These are phyloP conservation scores for Eilema depressum DNA, from an alignment of 2,888 invertebrate species.

Conservation along the genomic window DNA sequence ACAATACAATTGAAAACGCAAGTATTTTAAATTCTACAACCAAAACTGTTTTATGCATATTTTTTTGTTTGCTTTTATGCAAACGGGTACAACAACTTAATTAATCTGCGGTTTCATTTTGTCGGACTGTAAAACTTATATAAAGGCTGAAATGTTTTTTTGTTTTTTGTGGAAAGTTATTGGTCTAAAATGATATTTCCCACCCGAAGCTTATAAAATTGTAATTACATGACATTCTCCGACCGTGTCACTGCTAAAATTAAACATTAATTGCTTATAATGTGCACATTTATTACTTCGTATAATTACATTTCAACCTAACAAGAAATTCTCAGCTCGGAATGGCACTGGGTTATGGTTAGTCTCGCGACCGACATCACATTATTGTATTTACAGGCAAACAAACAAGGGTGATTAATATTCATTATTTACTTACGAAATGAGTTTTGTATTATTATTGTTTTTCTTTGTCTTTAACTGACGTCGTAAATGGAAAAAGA, in stretches of 20 bases:
- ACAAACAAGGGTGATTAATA: not conserved
- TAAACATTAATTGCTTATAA: constrained; percentile 53
- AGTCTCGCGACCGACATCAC: not conserved
- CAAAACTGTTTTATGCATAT: not conserved
- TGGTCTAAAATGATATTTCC: constrained; percentile 23
- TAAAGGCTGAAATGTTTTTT: constrained; percentile 30
- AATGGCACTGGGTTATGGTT: not conserved
- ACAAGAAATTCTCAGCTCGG: not conserved
- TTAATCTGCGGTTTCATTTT: constrained; percentile 23
- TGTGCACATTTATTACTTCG: constrained; percentile 46
- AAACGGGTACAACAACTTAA: too few species aligned
- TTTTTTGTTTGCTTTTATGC: constrained; percentile 8
- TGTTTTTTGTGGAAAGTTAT: constrained; percentile 28
- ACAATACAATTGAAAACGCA: not conserved
- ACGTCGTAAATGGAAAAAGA: not conserved
- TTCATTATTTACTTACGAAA: not conserved
- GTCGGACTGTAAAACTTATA: constrained; percentile 9
- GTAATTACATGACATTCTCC: constrained; percentile 41
- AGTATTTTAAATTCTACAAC: not conserved
- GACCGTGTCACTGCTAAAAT: constrained; percentile 43
- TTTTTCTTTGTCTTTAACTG: not conserved
- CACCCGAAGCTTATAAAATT: constrained; percentile 27
- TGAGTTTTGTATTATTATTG: too few species aligned
- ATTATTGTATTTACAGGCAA: not conserved
- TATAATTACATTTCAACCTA: constrained; percentile 30